phyloP scores from a whole-genome alignment of 2,888 invertebrate genomes.

The Ectropis crepuscularia region DNA sequence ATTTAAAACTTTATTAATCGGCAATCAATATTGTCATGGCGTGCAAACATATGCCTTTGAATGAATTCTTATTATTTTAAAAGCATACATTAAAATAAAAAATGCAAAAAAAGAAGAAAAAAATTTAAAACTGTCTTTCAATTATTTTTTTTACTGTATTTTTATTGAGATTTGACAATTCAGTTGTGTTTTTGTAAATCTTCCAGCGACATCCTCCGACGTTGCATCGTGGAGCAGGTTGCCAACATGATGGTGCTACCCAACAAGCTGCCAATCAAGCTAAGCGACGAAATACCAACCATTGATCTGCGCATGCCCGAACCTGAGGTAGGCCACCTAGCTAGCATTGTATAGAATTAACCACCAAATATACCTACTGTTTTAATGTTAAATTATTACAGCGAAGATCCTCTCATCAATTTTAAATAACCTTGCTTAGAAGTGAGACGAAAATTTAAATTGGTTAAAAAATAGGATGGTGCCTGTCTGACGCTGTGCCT shows the following conservation, averaged over 20 bases:
- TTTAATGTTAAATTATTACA: too few relatives aligned
- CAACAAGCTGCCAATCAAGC: constrained; percentile 95
- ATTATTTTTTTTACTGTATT: not conserved
- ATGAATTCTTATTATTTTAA: too few relatives aligned
- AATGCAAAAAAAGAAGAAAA: too few relatives aligned
- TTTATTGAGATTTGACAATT: not conserved
- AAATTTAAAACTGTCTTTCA: not conserved
- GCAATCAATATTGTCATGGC: too few relatives aligned
- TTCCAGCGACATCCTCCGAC: constrained; percentile 93
- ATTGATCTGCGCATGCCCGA: constrained; percentile 94
- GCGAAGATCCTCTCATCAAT: too few relatives aligned
- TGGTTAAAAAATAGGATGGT: too few relatives aligned
- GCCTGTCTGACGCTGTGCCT: too few relatives aligned
- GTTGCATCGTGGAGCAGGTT: constrained; percentile 95
- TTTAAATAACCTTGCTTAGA: too few relatives aligned
- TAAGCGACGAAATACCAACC: constrained; percentile 94
- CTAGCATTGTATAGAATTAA: not conserved
- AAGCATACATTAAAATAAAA: too few relatives aligned
- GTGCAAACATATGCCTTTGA: too few relatives aligned
- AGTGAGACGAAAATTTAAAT: too few relatives aligned
- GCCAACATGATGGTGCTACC: constrained; percentile 97
- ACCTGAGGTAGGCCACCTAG: constrained; percentile 89
- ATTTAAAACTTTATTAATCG: too few relatives aligned
- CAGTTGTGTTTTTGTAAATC: not conserved
- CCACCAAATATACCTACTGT: not conserved